These are phyloP conservation scores for Quadriops clusia DNA, from an alignment of 2,888 invertebrate species.

Conservation along the genomic window DNA sequence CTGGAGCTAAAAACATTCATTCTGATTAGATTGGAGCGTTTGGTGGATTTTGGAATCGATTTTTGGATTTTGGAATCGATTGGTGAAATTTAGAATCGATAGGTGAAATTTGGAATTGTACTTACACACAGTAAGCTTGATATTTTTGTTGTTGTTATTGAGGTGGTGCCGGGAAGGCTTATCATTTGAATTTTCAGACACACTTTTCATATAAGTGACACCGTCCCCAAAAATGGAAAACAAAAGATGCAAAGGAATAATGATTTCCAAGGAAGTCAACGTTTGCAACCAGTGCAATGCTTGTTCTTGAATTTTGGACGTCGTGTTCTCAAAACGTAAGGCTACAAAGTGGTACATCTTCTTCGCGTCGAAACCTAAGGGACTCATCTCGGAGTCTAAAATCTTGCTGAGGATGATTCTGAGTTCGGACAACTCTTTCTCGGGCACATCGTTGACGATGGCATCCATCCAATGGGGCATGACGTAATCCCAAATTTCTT, in stretches of 20 bases:
- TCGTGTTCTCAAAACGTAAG: constrained; percentile 67
- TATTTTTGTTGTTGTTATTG: too few relatives aligned
- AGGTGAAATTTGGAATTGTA: too few relatives aligned
- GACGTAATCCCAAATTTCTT: constrained; percentile 94
- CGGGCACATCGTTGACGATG: constrained; percentile 82
- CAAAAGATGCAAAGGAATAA: constrained; percentile 75
- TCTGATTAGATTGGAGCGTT: constrained; percentile 7
- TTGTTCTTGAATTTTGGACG: constrained; percentile 74
- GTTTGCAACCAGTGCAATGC: constrained; percentile 84
- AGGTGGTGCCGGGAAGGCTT: too few relatives aligned
- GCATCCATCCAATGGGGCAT: constrained; percentile 99
- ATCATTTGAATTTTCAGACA: constrained; percentile 36
- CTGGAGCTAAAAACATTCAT: constrained; percentile 41
- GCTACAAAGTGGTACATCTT: constrained; percentile 92
- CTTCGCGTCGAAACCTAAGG: constrained; percentile 86
- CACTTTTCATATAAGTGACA: constrained; percentile 57
- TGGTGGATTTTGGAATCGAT: too few relatives aligned
- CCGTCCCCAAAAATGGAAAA: constrained; percentile 87
- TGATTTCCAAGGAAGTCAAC: constrained; percentile 78
- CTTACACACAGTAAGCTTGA: too few relatives aligned
- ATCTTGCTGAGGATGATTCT: constrained; percentile 84
- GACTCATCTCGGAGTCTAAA: constrained; percentile 90
- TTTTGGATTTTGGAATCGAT: too few relatives aligned
- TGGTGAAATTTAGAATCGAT: too few relatives aligned
- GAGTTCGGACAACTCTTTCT: constrained; percentile 73